Percentiles rank a stretch among this genome's conserved stretches.
These are phyloP conservation scores for Euplexia lucipara DNA, from an alignment of 2,888 invertebrate genomes.

Conservation along the genomic window DNA sequence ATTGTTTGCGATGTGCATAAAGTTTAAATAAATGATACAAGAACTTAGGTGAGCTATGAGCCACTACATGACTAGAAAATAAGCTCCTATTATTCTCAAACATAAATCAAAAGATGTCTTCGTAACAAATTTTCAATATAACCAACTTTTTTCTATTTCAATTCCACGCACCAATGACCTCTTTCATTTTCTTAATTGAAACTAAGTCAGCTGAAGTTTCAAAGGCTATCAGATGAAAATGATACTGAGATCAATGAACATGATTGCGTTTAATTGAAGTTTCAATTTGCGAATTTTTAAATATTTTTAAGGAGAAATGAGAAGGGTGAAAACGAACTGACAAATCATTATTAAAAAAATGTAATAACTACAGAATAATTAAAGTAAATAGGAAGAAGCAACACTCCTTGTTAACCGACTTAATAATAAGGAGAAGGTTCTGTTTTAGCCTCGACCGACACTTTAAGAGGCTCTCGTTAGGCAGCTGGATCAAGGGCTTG, in stretches of 20 bases:
- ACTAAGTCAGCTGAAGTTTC: slow-evolving; percentile 42
- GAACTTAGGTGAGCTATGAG: too few relatives aligned
- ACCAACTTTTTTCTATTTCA: slow-evolving; percentile 27
- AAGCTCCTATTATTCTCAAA: not conserved
- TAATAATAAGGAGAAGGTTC: too few relatives aligned
- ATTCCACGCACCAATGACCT: slow-evolving; percentile 48
- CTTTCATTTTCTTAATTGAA: slow-evolving; percentile 56
- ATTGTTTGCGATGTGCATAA: too few relatives aligned
- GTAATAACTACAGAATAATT: too few relatives aligned
- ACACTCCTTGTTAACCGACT: too few relatives aligned
- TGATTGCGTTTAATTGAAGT: slow-evolving; percentile 24
- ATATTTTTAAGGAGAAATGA: not conserved
- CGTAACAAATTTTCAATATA: slow-evolving; percentile 13
- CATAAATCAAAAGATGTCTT: slow-evolving; percentile 7
- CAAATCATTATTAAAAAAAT: too few relatives aligned
- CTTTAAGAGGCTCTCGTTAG: too few relatives aligned
- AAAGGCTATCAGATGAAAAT: slow-evolving; percentile 45
- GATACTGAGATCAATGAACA: slow-evolving; percentile 38
- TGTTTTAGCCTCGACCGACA: too few relatives aligned
- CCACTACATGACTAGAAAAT: not conserved
- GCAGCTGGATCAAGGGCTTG: too few relatives aligned
- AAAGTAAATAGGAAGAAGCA: not conserved
- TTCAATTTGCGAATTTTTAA: slow-evolving; percentile 15
- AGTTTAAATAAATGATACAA: too few relatives aligned
- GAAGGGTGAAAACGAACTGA: not conserved